Evolutionary conservation across 1,140 invertebrate genomes (phyloP), one percentile per base, ranked within the genome.

Genomic region (Andricus grossulariae): DNA sequence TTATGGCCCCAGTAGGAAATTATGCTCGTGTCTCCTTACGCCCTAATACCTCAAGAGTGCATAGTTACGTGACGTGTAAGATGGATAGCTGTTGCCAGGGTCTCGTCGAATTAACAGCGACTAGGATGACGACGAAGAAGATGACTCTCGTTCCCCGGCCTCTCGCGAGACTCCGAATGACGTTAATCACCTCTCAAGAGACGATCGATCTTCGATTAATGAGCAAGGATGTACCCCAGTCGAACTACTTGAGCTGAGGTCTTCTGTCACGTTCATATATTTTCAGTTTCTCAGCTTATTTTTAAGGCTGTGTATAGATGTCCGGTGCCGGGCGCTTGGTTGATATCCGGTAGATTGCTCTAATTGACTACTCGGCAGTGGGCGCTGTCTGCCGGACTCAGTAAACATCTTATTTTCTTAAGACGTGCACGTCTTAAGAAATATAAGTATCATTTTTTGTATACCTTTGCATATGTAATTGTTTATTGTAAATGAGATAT

Each of bases 1-100:
- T 87, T 86, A 88, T 83, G 82, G 75, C 78, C 75, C 75, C 72
- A 73, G 80, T 82, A 80, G 80, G 71, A 85, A 86, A 86, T 87
- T 85, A 85, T 85, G 80, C 81, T 78, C 81, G 81, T 85, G 76
- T 84, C 84, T 81, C 72, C 78, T 82, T 79, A 75, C 82, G 77
- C 80, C 73, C 83, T 78, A 85, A 84, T 86, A 83, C 78, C 77
- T 82, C 66, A 73, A 66, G 32, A 51, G 49, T 50, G 77, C 78
- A 84, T 84, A 81, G 83, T 84, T 83, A 81, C 55, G 73, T 84
- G 76, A 86, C 77, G 77, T 72, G 72, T 73, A 85, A 85, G 81
- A 87, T 80, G 80, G 79, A 87, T 86, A 82, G 78, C 77, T 80
- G 75, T 84, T 84, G 82, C 75, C 73, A 45, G 45, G 60, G 12